These are phyloP conservation scores for Mohoua ochrocephala DNA, from an alignment of 2,113 vertebrate genomes.

Conservation along the genomic window DNA sequence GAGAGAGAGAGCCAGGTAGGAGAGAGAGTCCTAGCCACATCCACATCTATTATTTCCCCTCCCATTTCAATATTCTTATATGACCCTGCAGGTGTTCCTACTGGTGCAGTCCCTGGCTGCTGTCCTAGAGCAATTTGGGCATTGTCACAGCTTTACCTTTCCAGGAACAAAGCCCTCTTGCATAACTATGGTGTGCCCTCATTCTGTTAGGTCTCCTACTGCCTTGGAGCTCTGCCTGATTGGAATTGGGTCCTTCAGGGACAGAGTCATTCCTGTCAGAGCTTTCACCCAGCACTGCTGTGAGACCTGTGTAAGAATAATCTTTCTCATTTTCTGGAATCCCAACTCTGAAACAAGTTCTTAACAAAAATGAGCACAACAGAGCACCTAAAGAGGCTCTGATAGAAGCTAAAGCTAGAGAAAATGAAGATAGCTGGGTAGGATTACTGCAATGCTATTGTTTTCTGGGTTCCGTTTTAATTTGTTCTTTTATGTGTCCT, in stretches of 20 bases:
- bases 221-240: neutral
- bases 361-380: neutral
- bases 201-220: neutral
- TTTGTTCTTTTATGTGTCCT: neutral
- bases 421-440: neutral
- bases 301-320: neutral
- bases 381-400: neutral
- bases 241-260: neutral
- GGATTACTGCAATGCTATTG: neutral
- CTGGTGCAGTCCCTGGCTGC: neutral
- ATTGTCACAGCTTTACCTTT: neutral
- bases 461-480: neutral
- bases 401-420: neutral
- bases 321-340: conserved; percentile 8
- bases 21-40: neutral
- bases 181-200: neutral
- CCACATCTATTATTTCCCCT: neutral
- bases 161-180: neutral
- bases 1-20: neutral
- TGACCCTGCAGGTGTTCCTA: neutral
- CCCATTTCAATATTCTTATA: neutral
- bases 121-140: neutral
- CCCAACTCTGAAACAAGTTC: neutral
- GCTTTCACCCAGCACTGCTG: neutral
- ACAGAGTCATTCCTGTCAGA: neutral